Evolutionary conservation across 1,140 invertebrate species (phyloP).

Genomic region (Drosophila hydei): DNA sequence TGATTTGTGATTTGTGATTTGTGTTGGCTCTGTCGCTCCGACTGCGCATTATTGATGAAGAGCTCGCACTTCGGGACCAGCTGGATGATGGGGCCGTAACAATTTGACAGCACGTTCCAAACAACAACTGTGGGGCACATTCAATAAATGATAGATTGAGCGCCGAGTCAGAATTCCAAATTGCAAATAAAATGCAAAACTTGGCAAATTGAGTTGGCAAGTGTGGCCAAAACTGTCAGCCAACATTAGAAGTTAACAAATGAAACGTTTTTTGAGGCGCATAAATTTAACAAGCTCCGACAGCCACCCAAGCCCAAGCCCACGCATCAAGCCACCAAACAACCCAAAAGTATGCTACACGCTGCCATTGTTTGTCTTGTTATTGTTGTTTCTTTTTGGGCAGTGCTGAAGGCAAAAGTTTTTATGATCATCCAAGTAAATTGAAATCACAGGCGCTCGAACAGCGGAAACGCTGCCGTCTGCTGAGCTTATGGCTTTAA

Average conservation of each 20-base stretch:
- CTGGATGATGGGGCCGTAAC: slow-evolving; percentile 6
- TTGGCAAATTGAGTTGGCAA: slow-evolving; percentile 51
- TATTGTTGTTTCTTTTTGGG: slow-evolving; percentile 8
- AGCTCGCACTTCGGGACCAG: not conserved
- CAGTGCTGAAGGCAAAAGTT: slow-evolving; percentile 35
- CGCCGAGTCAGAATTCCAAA: slow-evolving; percentile 8
- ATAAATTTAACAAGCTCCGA: slow-evolving; percentile 73
- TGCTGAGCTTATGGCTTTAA: slow-evolving; percentile 40
- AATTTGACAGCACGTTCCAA: slow-evolving; percentile 37
- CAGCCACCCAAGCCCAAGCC: slow-evolving; percentile 21
- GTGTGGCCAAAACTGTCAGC: slow-evolving; percentile 45
- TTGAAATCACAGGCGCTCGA: slow-evolving; percentile 64
- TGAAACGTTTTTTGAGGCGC: slow-evolving; percentile 47
- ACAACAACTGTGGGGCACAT: slow-evolving; percentile 10
- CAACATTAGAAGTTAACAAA: slow-evolving; percentile 59
- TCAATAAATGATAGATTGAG: slow-evolving; percentile 28
- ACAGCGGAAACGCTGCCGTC: not conserved
- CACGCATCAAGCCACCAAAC: slow-evolving; percentile 5
- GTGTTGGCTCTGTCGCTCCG: slow-evolving; percentile 30
- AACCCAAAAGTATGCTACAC: slow-evolving; percentile 45
- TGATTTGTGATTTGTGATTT: slow-evolving; percentile 58
- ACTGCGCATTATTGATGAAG: slow-evolving; percentile 32
- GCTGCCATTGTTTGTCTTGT: not conserved
- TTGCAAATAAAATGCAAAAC: slow-evolving; percentile 26
- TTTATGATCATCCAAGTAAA: slow-evolving; percentile 69